Base-by-base conservation (phyloP, 2,797 vertebrate species). In the Cynodonichthys magdalenae region DNA sequence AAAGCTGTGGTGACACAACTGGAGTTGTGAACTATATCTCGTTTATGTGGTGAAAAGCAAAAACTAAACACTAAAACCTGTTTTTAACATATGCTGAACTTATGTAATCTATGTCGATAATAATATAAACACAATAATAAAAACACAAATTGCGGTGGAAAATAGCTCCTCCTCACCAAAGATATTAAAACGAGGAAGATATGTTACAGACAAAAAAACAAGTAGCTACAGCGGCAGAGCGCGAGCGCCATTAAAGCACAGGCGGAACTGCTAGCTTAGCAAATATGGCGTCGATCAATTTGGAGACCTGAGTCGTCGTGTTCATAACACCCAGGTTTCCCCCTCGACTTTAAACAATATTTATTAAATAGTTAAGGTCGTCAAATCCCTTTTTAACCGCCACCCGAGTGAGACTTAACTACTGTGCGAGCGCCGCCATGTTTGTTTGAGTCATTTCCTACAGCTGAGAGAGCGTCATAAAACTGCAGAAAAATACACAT, bases 221-320 rank as follows among this genome's bases (percentile, higher is more conserved):
- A 34, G 20, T 1, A 11, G n/a, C 0, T 5, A 27, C 39, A 15
- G 18, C 18, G 17, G 2, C 29, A 0, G 1, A 7, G 54, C 71
- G 73, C 80, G 24, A 24, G 24, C 24, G 24, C 24, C 69, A 81
- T 86, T 80, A 75, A 49, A 46, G 58, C 42, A 1, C 3, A 29
- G 18, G 5, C 15, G 19, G 24, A 54, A 20, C 7, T 7, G 12
- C 10, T 50, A 70, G 73, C 59, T 51, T 72, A 70, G 73, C 65
- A 82, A 83, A 85, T 41, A 82, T 84, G 79, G 74, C 71, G 73
- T 45, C 62, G 0, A 5, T 10, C 0, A 4, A 53, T 65, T 36
- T 58, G 0, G 2, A 42, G 3, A 27, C 6, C 9, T 42, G 1
- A 5, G 1, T 10, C 27, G 3, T n/a, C 9, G 1, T 48, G 12